A percentile compares a stretch with the other conserved stretches of the same genome.
Conservation (phyloP, 2,888 invertebrate genomes). For the Podabrus alpinus region DNA sequence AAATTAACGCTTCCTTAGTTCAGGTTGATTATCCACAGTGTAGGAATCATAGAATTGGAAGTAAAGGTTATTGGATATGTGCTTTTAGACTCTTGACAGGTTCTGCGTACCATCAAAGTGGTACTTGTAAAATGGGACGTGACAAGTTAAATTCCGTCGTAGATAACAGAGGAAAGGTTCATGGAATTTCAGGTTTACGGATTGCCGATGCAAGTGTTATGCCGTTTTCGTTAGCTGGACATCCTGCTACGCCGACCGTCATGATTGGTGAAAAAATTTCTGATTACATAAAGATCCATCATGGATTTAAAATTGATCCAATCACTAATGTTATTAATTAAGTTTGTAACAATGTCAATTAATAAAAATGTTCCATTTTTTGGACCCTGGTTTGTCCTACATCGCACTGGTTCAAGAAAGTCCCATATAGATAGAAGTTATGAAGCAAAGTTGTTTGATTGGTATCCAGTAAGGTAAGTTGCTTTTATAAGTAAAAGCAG, state of each 20-base stretch:
- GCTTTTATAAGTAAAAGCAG: too few species aligned
- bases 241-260: conserved; percentile 69
- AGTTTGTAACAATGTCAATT: too few species aligned
- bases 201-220: conserved; percentile 73
- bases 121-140: conserved; percentile 35
- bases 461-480: too few species aligned
- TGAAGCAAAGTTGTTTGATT: too few species aligned
- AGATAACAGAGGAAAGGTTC: conserved; percentile 55
- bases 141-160: conserved; percentile 24
- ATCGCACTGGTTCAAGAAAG: too few species aligned
- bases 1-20: conserved; percentile 5
- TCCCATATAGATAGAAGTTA: too few species aligned
- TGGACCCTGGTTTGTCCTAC: too few species aligned
- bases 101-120: conserved; percentile 29
- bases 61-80: conserved; percentile 36
- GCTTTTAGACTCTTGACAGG: conserved; percentile 26
- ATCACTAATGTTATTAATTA: neutral
- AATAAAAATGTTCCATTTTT: too few species aligned
- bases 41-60: conserved; percentile 4
- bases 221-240: conserved; percentile 67
- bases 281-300: conserved; percentile 45
- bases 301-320: neutral
- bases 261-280: conserved; percentile 71
- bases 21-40: conserved; percentile 42
- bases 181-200: conserved; percentile 66